A percentile compares a stretch with the other conserved stretches of the same genome.
Conservation (phyloP, 2,888 invertebrate species). For the Drosophila incognita region DNA sequence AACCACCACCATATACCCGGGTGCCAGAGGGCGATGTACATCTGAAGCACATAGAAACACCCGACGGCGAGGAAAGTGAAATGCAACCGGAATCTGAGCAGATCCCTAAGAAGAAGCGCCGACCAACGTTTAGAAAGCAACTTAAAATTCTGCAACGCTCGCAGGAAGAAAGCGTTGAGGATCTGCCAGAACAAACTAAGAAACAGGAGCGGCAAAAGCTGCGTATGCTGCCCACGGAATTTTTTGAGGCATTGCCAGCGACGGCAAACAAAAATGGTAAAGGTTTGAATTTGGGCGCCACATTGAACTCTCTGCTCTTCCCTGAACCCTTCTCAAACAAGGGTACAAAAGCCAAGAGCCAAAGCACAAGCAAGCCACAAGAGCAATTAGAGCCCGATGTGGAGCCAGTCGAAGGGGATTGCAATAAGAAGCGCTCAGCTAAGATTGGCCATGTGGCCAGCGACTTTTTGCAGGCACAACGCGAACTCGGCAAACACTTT, state of each 20-base stretch:
- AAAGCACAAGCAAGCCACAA: conserved; percentile 18
- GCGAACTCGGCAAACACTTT: conserved; percentile 68
- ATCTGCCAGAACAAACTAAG: neutral
- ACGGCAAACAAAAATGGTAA: conserved; percentile 45
- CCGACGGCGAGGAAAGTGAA: conserved; percentile 78
- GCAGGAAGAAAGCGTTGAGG: conserved; percentile 34
- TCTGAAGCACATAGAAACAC: conserved; percentile 72
- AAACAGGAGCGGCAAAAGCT: conserved; percentile 28
- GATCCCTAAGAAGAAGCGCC: conserved; percentile 21
- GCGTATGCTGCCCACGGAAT: conserved; percentile 76
- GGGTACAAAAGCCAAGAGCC: conserved; percentile 20
- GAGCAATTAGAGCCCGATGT: conserved; percentile 36
- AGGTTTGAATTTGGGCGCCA: conserved; percentile 58
- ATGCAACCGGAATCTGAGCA: conserved; percentile 56
- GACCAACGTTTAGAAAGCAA: conserved; percentile 22
- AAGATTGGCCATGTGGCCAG: conserved; percentile 48
- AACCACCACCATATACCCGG: conserved; percentile 66
- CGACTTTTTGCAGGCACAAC: conserved; percentile 70
- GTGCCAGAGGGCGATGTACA: conserved; percentile 83
- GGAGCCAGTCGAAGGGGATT: conserved; percentile 47
- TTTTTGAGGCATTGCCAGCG: conserved; percentile 75
- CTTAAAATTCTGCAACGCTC: conserved; percentile 56
- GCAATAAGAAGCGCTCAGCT: conserved; percentile 40
- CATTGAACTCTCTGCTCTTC: conserved; percentile 71
- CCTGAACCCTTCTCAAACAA: conserved; percentile 73